Evolutionary conservation across 2,797 vertebrate species (phyloP).

Genomic region (Benthosema pterotum): DNA sequence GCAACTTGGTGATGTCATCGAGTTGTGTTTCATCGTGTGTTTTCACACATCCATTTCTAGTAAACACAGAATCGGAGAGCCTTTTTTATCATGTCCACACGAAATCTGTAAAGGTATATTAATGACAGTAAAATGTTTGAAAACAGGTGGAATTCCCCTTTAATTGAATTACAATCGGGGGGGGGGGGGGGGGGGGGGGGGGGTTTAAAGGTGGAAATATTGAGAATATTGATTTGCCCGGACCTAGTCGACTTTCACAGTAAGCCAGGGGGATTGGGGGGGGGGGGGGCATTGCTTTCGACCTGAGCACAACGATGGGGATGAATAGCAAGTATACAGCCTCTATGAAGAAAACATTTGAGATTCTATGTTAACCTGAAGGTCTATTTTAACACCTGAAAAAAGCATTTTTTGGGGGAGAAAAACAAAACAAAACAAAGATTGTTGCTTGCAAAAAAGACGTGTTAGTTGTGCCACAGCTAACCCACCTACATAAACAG

Average conservation of each 20-base stretch:
- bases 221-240: too few relatives aligned
- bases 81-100: too few relatives aligned
- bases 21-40: too few relatives aligned
- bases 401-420: constrained; percentile 23
- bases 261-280: constrained; percentile 15
- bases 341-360: constrained; percentile 63
- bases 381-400: constrained; percentile 2
- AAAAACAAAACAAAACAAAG: constrained; percentile 59
- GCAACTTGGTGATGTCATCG: too few relatives aligned
- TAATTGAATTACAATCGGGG: too few relatives aligned
- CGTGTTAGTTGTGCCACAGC: constrained; percentile 5
- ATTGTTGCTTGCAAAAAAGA: constrained; percentile 38
- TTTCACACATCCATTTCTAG: too few relatives aligned
- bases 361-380: constrained; percentile 65
- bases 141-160: too few relatives aligned
- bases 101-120: too few relatives aligned
- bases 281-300: constrained; percentile 18
- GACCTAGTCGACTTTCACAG: neutral
- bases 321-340: constrained; percentile 75
- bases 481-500: constrained; percentile 38
- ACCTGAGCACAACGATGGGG: constrained; percentile 34
- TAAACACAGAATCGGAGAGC: too few relatives aligned
- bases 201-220: too few relatives aligned
- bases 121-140: too few relatives aligned
- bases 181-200: too few relatives aligned